Base-by-base conservation (phyloP, 37 sponge, comb jelly and placozoan species). In the Halichondria panicea region DNA sequence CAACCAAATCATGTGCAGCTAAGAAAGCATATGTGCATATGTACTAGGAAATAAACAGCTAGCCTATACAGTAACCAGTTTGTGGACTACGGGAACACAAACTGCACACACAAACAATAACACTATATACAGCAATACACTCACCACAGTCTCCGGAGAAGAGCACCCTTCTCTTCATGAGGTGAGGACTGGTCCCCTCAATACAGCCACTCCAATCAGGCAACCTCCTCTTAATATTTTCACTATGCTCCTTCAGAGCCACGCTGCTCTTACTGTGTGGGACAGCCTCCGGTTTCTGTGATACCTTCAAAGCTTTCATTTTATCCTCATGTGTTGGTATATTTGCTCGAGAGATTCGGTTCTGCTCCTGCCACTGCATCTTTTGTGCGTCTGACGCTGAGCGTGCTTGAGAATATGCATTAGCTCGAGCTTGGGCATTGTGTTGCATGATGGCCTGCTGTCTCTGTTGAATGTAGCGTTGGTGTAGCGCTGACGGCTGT, bases 141-240 rank as follows among this genome's bases (percentile, higher is more conserved):
- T 84, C 39, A 90, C 90, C 81, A 75, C 81, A 90, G 48, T 90
- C 71, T 2, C 19, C 55, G 24, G 76, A 55, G 35, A 63, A 53
- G 22, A 90, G 70, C 44, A 44, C 68, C 72, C 76, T 90, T 55
- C 76, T 79, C 72, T 84, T 90, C 32, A 70, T 71, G 33, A 84
- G 68, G 32, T 71, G 57, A 19, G 90, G 90, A 37, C 70, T 75
- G 2, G 77, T 68, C 8, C 85, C 85, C 41, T 90, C 90, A 4
- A 90, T 72, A 43, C 74, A 74, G 31, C 43, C 54, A 43, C 64
- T 70, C 88, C 88, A 88, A 55, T 88, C 82, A 0, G 77, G 88
- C 1, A 58, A 60, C 4, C 30, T 55, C 9, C 78, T 70, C 68
- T 77, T 88, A 45, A 67, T 28, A 11, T 39, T n/a, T 5, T 63